Conservation (phyloP, 2,888 invertebrate species). For the Cheilosia pagana region DNA sequence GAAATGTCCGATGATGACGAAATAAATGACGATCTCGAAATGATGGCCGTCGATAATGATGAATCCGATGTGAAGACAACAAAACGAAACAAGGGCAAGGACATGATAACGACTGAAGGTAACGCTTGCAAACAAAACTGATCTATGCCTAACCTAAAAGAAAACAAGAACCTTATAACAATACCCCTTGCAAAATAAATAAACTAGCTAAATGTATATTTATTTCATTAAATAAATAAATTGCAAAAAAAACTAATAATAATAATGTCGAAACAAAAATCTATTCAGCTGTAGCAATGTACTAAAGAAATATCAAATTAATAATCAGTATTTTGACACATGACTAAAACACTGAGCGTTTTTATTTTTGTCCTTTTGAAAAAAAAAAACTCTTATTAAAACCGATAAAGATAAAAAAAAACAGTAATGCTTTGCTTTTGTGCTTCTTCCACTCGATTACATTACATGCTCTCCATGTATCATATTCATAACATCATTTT, state of each 20-base stretch:
- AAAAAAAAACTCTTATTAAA: conserved; percentile 18
- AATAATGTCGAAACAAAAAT: conserved; percentile 34
- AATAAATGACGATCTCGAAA: conserved; percentile 88
- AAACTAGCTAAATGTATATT: conserved; percentile 64
- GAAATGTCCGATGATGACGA: conserved; percentile 96
- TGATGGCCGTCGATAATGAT: conserved; percentile 86
- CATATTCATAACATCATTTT: conserved; percentile 21
- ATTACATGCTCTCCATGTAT: conserved; percentile 44
- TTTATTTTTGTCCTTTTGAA: conserved; percentile 44
- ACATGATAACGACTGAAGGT: conserved; percentile 83
- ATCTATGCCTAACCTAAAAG: conserved; percentile 43
- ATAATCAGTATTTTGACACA: conserved; percentile 61
- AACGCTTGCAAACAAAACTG: conserved; percentile 72
- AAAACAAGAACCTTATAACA: conserved; percentile 9
- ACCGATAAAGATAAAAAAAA: conserved; percentile 20
- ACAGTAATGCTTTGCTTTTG: conserved; percentile 66
- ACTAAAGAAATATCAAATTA: conserved; percentile 73
- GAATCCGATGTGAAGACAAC: conserved; percentile 85
- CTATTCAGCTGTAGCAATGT: conserved; percentile 72
- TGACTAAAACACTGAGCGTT: conserved; percentile 59
- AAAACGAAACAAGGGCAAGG: conserved; percentile 83
- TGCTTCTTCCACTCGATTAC: conserved; percentile 67
- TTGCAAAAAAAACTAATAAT: conserved; percentile 31
- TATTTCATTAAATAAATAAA: conserved; percentile 48
- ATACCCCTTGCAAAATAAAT: conserved; percentile 51